phyloP scores from a whole-genome alignment of 2,888 invertebrate species.

The Neoitamus cyanurus region DNA sequence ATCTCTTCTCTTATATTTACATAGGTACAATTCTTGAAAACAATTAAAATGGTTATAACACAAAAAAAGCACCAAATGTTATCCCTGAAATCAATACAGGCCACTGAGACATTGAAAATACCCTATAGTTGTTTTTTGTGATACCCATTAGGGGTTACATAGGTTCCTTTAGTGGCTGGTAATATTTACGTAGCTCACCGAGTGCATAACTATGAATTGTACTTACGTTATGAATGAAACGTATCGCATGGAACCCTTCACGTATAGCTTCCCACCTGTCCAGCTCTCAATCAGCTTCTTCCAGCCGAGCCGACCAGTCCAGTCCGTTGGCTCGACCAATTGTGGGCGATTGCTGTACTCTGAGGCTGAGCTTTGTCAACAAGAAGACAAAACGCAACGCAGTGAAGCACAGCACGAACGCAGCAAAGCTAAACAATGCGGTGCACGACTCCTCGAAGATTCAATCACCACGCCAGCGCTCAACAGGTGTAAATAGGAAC shows the following conservation, averaged over 20 bases:
- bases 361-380: neutral
- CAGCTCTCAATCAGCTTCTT: neutral
- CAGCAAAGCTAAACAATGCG: neutral
- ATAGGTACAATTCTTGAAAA: too few species aligned
- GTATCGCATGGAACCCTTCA: neutral
- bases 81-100: too few species aligned
- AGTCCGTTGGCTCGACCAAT: neutral
- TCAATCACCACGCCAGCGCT: neutral
- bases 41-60: too few species aligned
- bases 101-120: too few species aligned
- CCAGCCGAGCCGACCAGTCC: neutral
- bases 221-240: neutral
- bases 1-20: too few species aligned
- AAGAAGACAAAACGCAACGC: neutral
- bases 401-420: neutral
- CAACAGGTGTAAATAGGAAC: neutral
- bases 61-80: too few species aligned
- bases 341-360: neutral
- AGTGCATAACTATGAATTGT: neutral
- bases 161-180: too few species aligned
- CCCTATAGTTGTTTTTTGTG: too few species aligned
- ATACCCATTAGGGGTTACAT: too few species aligned
- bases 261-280: neutral
- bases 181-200: too few species aligned
- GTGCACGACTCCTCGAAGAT: neutral